A percentile compares a stretch with the other conserved stretches of the same genome.
Conservation (phyloP, 2,888 invertebrate genomes). For the Meloe dianella region DNA sequence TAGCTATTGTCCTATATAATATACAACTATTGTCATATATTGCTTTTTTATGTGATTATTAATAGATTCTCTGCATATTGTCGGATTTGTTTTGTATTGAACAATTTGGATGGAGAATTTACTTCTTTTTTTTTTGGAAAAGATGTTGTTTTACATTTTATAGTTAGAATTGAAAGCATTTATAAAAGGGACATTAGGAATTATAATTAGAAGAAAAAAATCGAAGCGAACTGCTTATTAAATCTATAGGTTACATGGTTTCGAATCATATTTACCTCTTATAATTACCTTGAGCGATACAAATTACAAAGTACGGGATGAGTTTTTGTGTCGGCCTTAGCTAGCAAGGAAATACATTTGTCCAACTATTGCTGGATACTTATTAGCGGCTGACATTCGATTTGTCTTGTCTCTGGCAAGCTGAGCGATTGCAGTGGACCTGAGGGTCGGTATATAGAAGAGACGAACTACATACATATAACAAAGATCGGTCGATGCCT, state of each 20-base stretch:
- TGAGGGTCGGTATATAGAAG: slow-evolving; percentile 35
- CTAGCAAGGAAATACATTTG: slow-evolving; percentile 60
- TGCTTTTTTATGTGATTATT: background rate
- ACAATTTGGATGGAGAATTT: too few relatives aligned
- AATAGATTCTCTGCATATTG: background rate
- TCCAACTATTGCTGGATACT: slow-evolving; percentile 61
- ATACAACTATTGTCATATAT: background rate
- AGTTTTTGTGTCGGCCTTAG: slow-evolving; percentile 58
- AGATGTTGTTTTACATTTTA: background rate
- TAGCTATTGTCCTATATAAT: background rate
- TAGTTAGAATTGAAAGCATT: background rate
- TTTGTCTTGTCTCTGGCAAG: slow-evolving; percentile 61
- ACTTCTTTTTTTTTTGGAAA: too few relatives aligned
- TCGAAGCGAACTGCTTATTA: slow-evolving; percentile 47
- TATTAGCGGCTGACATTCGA: slow-evolving; percentile 64
- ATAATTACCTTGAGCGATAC: slow-evolving; percentile 60
- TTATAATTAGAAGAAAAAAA: slow-evolving; percentile 12
- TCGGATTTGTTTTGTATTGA: background rate
- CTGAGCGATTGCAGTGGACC: slow-evolving; percentile 58
- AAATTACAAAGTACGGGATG: slow-evolving; percentile 60
- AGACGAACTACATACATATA: slow-evolving; percentile 23
- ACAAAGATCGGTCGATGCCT: slow-evolving; percentile 42
- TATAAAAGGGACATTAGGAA: background rate
- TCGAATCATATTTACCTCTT: slow-evolving; percentile 49
- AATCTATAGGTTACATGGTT: slow-evolving; percentile 46